Evolutionary conservation across 2,888 invertebrate species (phyloP), one percentile per base, ranked within the genome.

Genomic region (Perithous albicinctus): DNA sequence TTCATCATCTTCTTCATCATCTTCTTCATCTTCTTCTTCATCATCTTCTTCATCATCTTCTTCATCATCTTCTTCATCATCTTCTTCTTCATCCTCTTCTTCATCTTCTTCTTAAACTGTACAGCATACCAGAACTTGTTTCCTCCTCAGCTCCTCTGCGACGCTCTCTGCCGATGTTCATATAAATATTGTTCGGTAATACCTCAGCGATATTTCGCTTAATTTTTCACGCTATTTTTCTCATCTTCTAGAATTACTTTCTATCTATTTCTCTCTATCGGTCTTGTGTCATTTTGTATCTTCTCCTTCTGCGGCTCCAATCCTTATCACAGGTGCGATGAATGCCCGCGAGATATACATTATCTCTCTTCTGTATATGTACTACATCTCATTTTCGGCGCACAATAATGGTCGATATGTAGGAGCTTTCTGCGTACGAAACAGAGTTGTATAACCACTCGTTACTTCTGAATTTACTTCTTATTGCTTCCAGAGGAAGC

Each of bases 331-430:
- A 51, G 51, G 51, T 51, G 51, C 51, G 51, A 51, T 23, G 51
- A 23, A 51, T 20, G 23, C 23, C n/a, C 20, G 51, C 51, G 51
- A 51, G 23, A 23, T 23, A 12, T 41, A n/a, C n/a, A n/a, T n/a
- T 3, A 51, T 12, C 20, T 48, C 18, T 20, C 20, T 20, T 10
- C 51, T 51, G 51, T 51, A 51, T 51, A 51, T 51, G 51, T 51
- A 51, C 51, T 23, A 51, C 51, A 51, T 51, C 23, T 51, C 51
- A 51, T 23, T 51, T 51, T 51, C 10, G 51, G 12, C 20, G 51
- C 51, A 23, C 51, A 51, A 51, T 51, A n/a, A 51, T 51, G 51
- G 51, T 51, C 51, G 51, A 23, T 51, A 51, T 51, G 23, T 51
- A 51, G 51, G 51, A 51, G 51, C 51, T 51, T 51, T 23, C 7